Evolutionary conservation across 2,797 vertebrate species (phyloP), one percentile per base, ranked within the genome.

Genomic region (Hoplostethus atlanticus): DNA sequence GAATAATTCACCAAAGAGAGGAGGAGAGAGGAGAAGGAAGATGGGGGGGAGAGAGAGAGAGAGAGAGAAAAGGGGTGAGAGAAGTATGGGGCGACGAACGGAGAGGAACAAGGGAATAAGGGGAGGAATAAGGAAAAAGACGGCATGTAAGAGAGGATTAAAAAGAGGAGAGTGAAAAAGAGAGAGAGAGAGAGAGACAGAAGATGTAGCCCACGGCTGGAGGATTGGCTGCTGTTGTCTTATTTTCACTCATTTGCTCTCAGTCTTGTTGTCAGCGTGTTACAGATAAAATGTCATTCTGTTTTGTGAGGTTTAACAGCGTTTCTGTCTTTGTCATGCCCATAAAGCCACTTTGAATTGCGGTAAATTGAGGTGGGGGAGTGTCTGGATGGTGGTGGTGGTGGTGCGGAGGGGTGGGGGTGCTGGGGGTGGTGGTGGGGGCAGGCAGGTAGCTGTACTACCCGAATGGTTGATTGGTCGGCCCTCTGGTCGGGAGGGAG

Each of bases 1-100:
- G 90, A 95, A 95, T 95, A 90, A 95, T 96, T 95, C 92, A 95
- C 80, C 70, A 87, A 77, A 81, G 78, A 64, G 73, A 51, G 77
- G 70, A 65, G 0, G 52, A 66, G 75, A 61, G 60, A 77, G 67
- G 56, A 31, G 73, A 60, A 52, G 52, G 21, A 63, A 56, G 61
- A 36, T 15, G 48, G 44, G 59, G 31, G 40, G 52, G 55, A 69
- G 36, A 30, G 34, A 69, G 59, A 68, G 31, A 50, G 34, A 34
- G 61, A 50, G 28, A 59, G 48, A 17, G 48, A 47, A 31, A 46
- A 54, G 46, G 34, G 28, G 38, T 9, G 25, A 40, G 51, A 74
- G 67, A 61, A 63, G 80, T 83, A 53, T 61, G 57, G 76, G 51
- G 73, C 67, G 71, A 80, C 3, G 57, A 75, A 84, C 60, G 85